Conservation (phyloP, 2,797 vertebrate species). For the Channallabes apus region DNA sequence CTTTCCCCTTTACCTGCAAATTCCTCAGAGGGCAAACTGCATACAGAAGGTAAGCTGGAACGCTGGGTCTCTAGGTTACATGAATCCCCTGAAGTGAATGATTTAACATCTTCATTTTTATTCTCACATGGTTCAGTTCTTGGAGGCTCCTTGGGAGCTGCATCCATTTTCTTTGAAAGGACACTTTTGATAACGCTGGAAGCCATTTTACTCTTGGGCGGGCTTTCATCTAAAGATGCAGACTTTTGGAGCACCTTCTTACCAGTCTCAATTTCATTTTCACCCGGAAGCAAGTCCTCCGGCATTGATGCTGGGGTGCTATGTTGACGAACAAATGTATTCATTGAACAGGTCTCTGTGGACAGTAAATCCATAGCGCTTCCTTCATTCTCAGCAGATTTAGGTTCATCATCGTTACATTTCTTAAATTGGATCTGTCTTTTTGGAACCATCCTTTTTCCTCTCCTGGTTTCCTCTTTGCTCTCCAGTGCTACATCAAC, state of each 20-base stretch:
- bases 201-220: slow-evolving; percentile 81
- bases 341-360: slow-evolving; percentile 62
- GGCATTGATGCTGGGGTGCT: slow-evolving; percentile 71
- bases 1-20: slow-evolving; percentile 57
- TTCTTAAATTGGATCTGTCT: slow-evolving; percentile 91
- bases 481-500: slow-evolving; percentile 87
- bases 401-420: slow-evolving; percentile 74
- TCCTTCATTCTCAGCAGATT: slow-evolving; percentile 76
- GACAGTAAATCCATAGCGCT: slow-evolving; percentile 62
- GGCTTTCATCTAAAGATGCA: slow-evolving; percentile 79
- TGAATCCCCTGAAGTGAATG: slow-evolving; percentile 49
- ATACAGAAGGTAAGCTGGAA: slow-evolving; percentile 67
- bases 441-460: slow-evolving; percentile 89
- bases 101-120: slow-evolving; percentile 49
- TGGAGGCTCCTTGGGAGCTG: slow-evolving; percentile 63
- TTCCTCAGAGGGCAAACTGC: slow-evolving; percentile 64
- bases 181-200: slow-evolving; percentile 87
- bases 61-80: slow-evolving; percentile 54
- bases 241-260: slow-evolving; percentile 82
- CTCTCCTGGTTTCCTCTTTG: slow-evolving; percentile 70
- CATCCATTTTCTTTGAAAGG: slow-evolving; percentile 88
- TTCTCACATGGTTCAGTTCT: slow-evolving; percentile 56
- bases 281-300: slow-evolving; percentile 55
- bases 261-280: slow-evolving; percentile 55
- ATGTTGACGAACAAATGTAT: slow-evolving; percentile 70